A percentile compares a stretch with the other conserved stretches of the same genome.
phyloP scores from a whole-genome alignment of 1,140 invertebrate species.

The Oryzaephilus surinamensis region DNA sequence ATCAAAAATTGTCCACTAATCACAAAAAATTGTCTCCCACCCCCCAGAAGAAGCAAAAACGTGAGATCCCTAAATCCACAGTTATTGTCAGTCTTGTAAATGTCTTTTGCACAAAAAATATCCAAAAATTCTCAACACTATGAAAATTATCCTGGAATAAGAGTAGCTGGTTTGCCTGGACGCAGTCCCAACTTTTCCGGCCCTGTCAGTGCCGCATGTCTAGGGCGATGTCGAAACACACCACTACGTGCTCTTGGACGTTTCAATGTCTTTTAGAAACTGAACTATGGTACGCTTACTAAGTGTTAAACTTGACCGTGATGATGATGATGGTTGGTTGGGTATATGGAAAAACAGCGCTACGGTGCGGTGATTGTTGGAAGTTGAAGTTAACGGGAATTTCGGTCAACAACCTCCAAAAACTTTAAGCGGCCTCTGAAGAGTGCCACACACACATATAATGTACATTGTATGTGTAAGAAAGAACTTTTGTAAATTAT shows the following conservation, averaged over 20 bases:
- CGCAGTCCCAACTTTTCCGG: not conserved
- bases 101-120: not conserved
- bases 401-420: slow-evolving; percentile 35
- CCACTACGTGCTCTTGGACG: slow-evolving; percentile 18
- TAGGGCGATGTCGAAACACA: slow-evolving; percentile 12
- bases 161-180: not conserved
- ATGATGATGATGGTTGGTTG: too few species aligned
- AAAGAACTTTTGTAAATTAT: too few species aligned
- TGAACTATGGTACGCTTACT: slow-evolving; percentile 29
- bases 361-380: slow-evolving; percentile 25
- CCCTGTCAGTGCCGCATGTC: slow-evolving; percentile 17
- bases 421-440: slow-evolving; percentile 14
- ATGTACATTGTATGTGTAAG: too few species aligned
- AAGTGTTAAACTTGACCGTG: slow-evolving; percentile 37
- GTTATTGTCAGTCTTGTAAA: too few species aligned
- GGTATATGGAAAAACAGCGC: slow-evolving; percentile 19
- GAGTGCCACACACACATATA: too few species aligned
- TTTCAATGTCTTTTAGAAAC: slow-evolving; percentile 31
- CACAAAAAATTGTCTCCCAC: too few species aligned
- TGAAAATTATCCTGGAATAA: not conserved
- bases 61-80: too few species aligned
- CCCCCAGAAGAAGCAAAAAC: too few species aligned
- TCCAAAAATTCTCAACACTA: not conserved
- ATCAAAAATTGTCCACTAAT: too few species aligned
- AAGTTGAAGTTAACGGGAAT: slow-evolving; percentile 31